phyloP scores from a whole-genome alignment of 1,140 invertebrate species.

The Nasonia vitripennis region DNA sequence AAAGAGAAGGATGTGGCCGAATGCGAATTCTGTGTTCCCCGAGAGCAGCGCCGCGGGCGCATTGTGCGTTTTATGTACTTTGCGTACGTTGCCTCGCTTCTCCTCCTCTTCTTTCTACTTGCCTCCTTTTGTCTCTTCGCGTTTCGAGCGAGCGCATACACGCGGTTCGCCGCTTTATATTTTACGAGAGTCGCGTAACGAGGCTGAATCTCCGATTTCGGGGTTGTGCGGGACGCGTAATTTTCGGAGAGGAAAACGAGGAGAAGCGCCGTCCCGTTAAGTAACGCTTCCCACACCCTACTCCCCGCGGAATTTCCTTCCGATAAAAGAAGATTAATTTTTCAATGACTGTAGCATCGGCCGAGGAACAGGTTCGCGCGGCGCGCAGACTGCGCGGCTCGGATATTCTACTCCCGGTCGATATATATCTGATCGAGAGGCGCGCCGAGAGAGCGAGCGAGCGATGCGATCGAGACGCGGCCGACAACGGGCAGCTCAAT shows the following conservation, averaged over 20 bases:
- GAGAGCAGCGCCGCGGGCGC: neutral
- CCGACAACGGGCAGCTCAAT: constrained; percentile 7
- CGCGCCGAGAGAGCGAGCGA: neutral
- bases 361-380: neutral
- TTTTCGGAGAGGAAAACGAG: neutral
- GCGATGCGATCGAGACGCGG: neutral
- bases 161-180: neutral
- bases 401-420: neutral
- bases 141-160: neutral
- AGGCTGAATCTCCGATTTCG: neutral
- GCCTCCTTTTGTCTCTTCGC: neutral
- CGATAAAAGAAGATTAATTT: constrained; percentile 9
- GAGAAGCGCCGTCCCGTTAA: neutral
- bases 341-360: neutral
- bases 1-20: constrained; percentile 50
- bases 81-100: neutral
- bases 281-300: neutral
- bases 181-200: neutral
- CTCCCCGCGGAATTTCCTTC: neutral
- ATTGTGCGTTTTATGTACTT: constrained; percentile 1
- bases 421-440: neutral
- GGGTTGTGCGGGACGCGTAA: neutral
- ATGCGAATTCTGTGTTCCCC: constrained; percentile 43
- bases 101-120: neutral
- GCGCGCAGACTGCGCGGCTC: constrained; percentile 4